phyloP scores from a whole-genome alignment of 1,140 invertebrate species.

The Grapholita molesta region DNA sequence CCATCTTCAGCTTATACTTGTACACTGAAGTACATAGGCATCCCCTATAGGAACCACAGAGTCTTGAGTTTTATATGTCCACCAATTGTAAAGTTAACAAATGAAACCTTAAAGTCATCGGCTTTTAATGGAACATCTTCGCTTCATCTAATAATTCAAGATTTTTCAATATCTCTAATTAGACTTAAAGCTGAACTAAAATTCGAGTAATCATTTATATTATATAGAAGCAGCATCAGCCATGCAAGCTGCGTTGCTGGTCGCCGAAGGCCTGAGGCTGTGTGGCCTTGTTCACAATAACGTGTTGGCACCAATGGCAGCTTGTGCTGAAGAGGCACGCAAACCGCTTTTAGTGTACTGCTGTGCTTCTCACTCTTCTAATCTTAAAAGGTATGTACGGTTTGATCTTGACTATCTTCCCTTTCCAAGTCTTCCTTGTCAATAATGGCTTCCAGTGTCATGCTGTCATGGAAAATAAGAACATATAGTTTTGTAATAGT shows the following conservation, averaged over 20 bases:
- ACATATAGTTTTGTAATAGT: too few relatives aligned
- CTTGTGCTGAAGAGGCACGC: slow-evolving; percentile 86
- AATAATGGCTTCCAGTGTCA: background rate
- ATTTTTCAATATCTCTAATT: too few relatives aligned
- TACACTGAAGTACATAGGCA: too few relatives aligned
- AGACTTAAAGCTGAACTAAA: too few relatives aligned
- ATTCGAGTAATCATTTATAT: background rate
- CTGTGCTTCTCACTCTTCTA: slow-evolving; percentile 86
- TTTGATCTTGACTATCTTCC: background rate
- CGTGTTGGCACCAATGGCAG: slow-evolving; percentile 88
- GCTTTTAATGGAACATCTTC: too few relatives aligned
- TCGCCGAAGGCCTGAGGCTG: slow-evolving; percentile 91
- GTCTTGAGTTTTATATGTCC: too few relatives aligned
- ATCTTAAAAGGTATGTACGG: slow-evolving; percentile 88
- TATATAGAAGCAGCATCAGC: slow-evolving; percentile 88
- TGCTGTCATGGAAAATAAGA: too few relatives aligned
- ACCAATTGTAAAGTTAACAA: too few relatives aligned
- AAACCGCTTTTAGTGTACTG: slow-evolving; percentile 91
- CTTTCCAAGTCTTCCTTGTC: background rate
- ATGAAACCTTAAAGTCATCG: too few relatives aligned
- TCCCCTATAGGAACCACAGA: too few relatives aligned
- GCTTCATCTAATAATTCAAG: too few relatives aligned
- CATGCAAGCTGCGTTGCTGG: slow-evolving; percentile 88
- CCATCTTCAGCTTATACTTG: background rate
- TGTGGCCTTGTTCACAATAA: slow-evolving; percentile 90